These are phyloP conservation scores for Papilio helenus DNA, from an alignment of 1,140 invertebrate genomes.

Conservation along the genomic window DNA sequence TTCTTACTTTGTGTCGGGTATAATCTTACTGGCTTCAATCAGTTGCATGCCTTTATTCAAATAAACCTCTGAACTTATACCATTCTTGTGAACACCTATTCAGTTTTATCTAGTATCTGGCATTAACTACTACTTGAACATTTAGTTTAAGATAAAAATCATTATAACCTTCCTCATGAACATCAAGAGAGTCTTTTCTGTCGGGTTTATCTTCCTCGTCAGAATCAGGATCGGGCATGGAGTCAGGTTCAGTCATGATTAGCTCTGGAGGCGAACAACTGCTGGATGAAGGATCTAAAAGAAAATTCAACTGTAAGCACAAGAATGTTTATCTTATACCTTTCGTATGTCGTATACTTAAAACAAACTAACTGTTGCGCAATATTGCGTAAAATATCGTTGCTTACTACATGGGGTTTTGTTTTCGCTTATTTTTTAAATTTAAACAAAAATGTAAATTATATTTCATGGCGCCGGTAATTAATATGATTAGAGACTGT, in stretches of 20 bases:
- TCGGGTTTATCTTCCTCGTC: constrained; percentile 74
- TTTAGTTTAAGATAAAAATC: background rate
- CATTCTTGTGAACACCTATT: background rate
- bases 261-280: constrained; percentile 67
- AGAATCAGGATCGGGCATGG: constrained; percentile 70
- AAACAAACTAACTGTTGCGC: background rate
- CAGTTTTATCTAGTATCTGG: background rate
- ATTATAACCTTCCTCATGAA: constrained; percentile 75
- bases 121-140: background rate
- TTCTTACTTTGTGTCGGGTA: no score
- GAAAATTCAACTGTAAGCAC: constrained; percentile 3
- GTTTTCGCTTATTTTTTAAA: background rate
- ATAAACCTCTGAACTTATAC: background rate
- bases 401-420: background rate
- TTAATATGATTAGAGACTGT: no score
- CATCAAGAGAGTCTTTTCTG: constrained; percentile 75
- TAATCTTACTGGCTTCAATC: no score
- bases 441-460: no score
- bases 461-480: no score
- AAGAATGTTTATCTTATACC: no score
- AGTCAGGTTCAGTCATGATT: constrained; percentile 73
- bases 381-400: background rate
- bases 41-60: no score
- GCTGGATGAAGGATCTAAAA: constrained; percentile 55
- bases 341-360: background rate